A percentile compares a stretch with the other conserved stretches of the same genome.
Evolutionary conservation across 2,888 invertebrate genomes (phyloP).

Genomic region (Apomyelois bistriatella): DNA sequence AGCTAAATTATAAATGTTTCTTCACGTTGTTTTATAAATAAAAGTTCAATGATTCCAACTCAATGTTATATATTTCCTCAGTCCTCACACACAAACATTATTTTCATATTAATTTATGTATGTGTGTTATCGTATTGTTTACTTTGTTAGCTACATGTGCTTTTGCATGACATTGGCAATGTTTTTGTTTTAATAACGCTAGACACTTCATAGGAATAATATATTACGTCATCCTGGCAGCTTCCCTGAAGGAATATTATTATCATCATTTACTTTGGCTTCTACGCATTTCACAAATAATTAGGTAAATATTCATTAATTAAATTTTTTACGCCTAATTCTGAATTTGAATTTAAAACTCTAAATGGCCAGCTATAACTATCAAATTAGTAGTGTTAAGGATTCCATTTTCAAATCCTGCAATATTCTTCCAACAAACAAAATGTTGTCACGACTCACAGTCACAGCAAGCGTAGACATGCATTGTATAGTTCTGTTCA

Average conservation of each 20-base stretch:
- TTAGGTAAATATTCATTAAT: not conserved
- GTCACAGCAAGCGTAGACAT: not conserved
- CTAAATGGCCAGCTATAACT: not conserved
- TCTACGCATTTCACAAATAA: not conserved
- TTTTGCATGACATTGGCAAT: constrained; percentile 8
- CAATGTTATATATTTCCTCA: not conserved
- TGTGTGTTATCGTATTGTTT: not conserved
- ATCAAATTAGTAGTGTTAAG: not conserved
- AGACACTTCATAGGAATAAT: constrained; percentile 1
- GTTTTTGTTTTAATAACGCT: not conserved
- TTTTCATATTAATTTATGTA: not conserved
- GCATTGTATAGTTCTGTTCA: constrained; percentile 6
- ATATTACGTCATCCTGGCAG: constrained; percentile 2
- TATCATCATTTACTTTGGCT: not conserved
- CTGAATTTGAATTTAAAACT: not conserved
- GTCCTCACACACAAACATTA: not conserved
- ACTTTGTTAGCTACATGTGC: constrained; percentile 7
- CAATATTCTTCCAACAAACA: not conserved
- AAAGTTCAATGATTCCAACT: not conserved
- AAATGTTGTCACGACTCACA: not conserved
- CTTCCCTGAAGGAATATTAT: not conserved
- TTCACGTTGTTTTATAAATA: not conserved
- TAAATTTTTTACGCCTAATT: too few relatives aligned
- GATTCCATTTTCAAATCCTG: constrained; percentile 1
- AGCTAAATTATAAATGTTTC: too few relatives aligned